Percentiles rank a stretch among this genome's conserved stretches.
phyloP scores from a whole-genome alignment of 2,888 invertebrate species.

The Drosophila macrospina region DNA sequence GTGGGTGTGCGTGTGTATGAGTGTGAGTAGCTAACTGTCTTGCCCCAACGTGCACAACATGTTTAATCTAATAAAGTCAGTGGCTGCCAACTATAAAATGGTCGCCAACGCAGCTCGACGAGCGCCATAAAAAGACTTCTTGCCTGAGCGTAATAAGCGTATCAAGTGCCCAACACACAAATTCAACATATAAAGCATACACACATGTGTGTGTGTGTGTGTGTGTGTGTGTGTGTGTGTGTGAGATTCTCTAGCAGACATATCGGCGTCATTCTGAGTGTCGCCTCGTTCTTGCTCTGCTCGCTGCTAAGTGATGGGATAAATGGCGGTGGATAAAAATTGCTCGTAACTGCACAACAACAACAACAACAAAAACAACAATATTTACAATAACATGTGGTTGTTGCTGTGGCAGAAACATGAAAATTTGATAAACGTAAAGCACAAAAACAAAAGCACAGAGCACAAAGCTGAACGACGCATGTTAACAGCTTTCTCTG shows the following conservation, averaged over 20 bases:
- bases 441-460: constrained; percentile 54
- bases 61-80: constrained; percentile 81
- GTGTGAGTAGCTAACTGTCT: constrained; percentile 35
- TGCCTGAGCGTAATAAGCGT: constrained; percentile 74
- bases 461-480: constrained; percentile 41
- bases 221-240: constrained; percentile 31
- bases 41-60: constrained; percentile 72
- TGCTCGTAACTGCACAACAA: constrained; percentile 68
- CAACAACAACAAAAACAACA: constrained; percentile 26
- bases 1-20: constrained; percentile 11
- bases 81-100: constrained; percentile 72
- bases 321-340: constrained; percentile 78
- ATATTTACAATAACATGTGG: neutral
- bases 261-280: constrained; percentile 56
- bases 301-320: constrained; percentile 77
- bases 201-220: constrained; percentile 3
- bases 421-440: constrained; percentile 79
- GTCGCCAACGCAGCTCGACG: constrained; percentile 49
- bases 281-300: constrained; percentile 31
- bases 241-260: constrained; percentile 57
- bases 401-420: constrained; percentile 54
- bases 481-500: constrained; percentile 22
- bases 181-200: constrained; percentile 7
- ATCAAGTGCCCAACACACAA: constrained; percentile 66
- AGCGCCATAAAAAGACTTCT: constrained; percentile 66